Base-by-base conservation (phyloP, 2,797 vertebrate species). In the Fratercula arctica region DNA sequence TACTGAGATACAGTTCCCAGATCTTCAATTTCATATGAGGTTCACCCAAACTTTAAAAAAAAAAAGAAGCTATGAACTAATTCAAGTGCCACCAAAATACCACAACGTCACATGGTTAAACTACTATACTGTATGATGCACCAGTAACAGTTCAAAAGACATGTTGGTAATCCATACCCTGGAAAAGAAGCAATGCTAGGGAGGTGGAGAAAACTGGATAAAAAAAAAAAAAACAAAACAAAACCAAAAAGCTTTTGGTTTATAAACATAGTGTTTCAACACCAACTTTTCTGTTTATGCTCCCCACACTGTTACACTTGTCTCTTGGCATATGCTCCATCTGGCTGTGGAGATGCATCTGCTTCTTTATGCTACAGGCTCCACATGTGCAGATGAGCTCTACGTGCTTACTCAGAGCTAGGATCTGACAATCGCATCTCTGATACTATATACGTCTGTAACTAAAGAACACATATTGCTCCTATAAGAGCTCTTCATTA, bases 211-310 rank as follows among this genome's bases (percentile, higher is more conserved):
- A 93, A 87, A 91, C 31, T 54, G 31, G 78, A 80, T 92, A 28
- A 84, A 69, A 45, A 93, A 93, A 86, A 86, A 41, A 41, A 41
- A 41, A 41, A 6, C 41, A 41, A 45, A 43, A 89, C 56, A 87
- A 87, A 73, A 80, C 78, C 28, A 91, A 86, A 70, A 85, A 60
- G 90, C 88, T 95, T 93, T 87, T 85, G 83, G 61, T 94, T 96
- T 96, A 91, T 88, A 96, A 95, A 90, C 80, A 89, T 1, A 91
- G 79, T 85, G 91, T 90, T 96, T 93, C 93, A 95, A 91, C 85
- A 96, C 63, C 77, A 96, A 95, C 87, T 88, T 92, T 91, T 74
- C 74, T 96, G 86, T 94, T 96, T 91, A 95, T 80, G 76, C 60
- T 96, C 91, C 93, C 72, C 85, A 87, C 92, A 75, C 88, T 89